Base-by-base conservation (phyloP, 2,113 vertebrate genomes). In the Camelus bactrianus region DNA sequence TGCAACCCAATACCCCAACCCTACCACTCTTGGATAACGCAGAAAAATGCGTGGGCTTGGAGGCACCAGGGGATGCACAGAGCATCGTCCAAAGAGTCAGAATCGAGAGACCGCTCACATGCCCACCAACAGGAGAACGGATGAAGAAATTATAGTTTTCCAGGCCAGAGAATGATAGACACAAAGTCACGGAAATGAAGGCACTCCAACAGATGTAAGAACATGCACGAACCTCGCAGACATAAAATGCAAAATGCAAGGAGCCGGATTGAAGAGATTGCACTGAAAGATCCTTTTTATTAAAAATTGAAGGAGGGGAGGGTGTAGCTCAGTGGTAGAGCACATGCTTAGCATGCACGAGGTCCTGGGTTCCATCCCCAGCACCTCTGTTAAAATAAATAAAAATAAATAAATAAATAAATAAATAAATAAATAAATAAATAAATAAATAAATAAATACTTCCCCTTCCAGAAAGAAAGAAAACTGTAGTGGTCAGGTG, bases 151-250 rank as follows among this genome's bases (percentile, higher is more conserved):
- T 24, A 70, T 24, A 64, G n/a, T 6, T 26, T 26, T 48, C 6
- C 26, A 24, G 5, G 2, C 5, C 42, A 56, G 11, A 19, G 38
- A 56, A 16, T 14, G 50, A 14, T 17, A 30, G 6, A 24, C 81
- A 32, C 38, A 42, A 42, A 42, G 54, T 50, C 9, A 2, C 0
- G 26, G 48, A 76, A 58, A 35, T 3, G 38, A 38, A 38, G 52
- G 30, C 3, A 5, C 2, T 14, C 5, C 69, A 30, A 28, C 1
- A 32, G 35, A 19, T 14, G 0, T 30, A 3, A n/a, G 32, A 26
- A 26, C 17, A 15, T 10, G 56, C 14, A 12, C 1, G 50, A 38
- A 14, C 2, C 8, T 35, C 28, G 8, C 17, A 14, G 73, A 26
- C 42, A 30, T 17, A 19, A 6, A 32, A 67, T 0, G 3, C 48